phyloP scores from a whole-genome alignment of 1,140 invertebrate genomes.

The Caenorhabditis elegans region DNA sequence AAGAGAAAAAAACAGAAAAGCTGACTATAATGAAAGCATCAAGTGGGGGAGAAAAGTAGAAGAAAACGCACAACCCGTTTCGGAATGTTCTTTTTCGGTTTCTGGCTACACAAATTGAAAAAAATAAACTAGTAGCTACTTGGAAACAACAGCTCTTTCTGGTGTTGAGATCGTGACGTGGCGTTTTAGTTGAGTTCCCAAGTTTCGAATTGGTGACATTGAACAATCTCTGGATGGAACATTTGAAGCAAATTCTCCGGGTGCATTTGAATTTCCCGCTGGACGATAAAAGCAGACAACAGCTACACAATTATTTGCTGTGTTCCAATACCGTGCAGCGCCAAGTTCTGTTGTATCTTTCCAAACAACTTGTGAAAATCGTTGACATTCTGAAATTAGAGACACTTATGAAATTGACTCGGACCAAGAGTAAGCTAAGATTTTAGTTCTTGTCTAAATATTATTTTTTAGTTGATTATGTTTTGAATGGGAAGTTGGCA shows the following conservation, averaged over 20 bases:
- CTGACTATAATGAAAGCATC: neutral
- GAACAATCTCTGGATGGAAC: constrained; percentile 52
- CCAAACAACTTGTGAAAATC: constrained; percentile 90
- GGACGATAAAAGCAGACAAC: constrained; percentile 65
- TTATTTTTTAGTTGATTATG: no score
- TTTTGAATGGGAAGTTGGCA: no score
- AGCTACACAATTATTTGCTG: constrained; percentile 60
- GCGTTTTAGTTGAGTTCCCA: constrained; percentile 40
- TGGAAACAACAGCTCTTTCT: neutral
- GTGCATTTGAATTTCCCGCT: constrained; percentile 60
- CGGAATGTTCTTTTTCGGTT: neutral
- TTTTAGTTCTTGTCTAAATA: no score
- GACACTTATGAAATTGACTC: neutral
- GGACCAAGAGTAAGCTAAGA: no score
- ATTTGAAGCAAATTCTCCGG: constrained; percentile 63
- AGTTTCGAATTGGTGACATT: constrained; percentile 35
- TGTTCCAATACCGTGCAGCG: constrained; percentile 71
- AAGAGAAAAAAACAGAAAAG: neutral
- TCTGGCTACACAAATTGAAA: neutral
- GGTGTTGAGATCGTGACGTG: constrained; percentile 29
- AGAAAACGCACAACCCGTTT: constrained; percentile 18
- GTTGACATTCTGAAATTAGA: constrained; percentile 67
- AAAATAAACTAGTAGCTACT: neutral
- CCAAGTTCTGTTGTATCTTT: constrained; percentile 77
- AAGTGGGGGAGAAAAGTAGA: neutral